Evolutionary conservation across 2,797 vertebrate species (phyloP), one percentile per base, ranked within the genome.

Genomic region (Orientallactaga sibirica): DNA sequence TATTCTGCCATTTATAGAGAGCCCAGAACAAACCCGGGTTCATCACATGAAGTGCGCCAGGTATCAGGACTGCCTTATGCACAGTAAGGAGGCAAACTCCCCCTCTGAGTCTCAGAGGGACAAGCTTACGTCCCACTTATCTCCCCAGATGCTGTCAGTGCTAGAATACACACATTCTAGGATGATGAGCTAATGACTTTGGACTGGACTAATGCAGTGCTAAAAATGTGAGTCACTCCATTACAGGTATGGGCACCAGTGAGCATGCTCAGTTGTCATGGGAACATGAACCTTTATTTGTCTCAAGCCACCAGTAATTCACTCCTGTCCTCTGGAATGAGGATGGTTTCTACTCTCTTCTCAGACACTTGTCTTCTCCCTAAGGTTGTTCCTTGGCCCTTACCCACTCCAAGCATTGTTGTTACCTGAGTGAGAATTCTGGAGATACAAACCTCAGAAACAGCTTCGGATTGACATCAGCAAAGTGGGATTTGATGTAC

Each of bases 111-210:
- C 88, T 76, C 14, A 0, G 55, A 29, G 73, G 18, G 52, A 71
- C 61, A 7, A 2, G 2, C 0, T 1, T 0, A 58, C 37, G 71
- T 58, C 25, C 67, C 3, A 1, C 64, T 66, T 61, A 14, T 67
- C 68, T 7, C 61, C 58, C 87, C 55, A 85, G 95, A 76, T 61
- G 20, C 2, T 2, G 24, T 93, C 81, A n/a, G 43, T 4, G 27
- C 73, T 37, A 18, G 29, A 66, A n/a, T 3, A 52, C 5, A 15
- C 15, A 20, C 96, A 67, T 95, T 95, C 83, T 66, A 29, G 25
- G 81, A 75, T 81, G 93, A 84, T 95, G 64, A 92, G 93, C 90
- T 95, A 73, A 94, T 84, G 74, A 77, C 79, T 93, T 73, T 61
- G 79, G 76, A 83, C 68, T 24, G 55, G 90, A 83, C 83, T 71